phyloP scores from a whole-genome alignment of 2,113 vertebrate genomes.

The Mus musculus region GRCm39 chr2:165391001-165391500 shows the following conservation, averaged over 20 bases:
- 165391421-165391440: not conserved
- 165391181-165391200: not conserved
- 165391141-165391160: too few species aligned
- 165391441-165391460: not conserved
- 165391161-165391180: not conserved
- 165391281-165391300: not conserved
- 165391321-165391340: not conserved
- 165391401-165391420: not conserved
- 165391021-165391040: not conserved
- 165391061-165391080: too few species aligned
- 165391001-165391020: not conserved
- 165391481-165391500: not conserved
- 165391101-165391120: not conserved
- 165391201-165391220: too few species aligned
- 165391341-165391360: not conserved
- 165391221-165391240: too few species aligned
- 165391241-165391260: not conserved
- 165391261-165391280: not conserved
- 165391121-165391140: not conserved
- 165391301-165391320: not conserved
- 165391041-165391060: fast-evolving
- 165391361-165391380: not conserved
- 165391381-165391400: fast-evolving
- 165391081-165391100: too few species aligned
- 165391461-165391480: not conserved